phyloP scores from a whole-genome alignment of 2,797 vertebrate genomes.

The Alectoris magna region DNA sequence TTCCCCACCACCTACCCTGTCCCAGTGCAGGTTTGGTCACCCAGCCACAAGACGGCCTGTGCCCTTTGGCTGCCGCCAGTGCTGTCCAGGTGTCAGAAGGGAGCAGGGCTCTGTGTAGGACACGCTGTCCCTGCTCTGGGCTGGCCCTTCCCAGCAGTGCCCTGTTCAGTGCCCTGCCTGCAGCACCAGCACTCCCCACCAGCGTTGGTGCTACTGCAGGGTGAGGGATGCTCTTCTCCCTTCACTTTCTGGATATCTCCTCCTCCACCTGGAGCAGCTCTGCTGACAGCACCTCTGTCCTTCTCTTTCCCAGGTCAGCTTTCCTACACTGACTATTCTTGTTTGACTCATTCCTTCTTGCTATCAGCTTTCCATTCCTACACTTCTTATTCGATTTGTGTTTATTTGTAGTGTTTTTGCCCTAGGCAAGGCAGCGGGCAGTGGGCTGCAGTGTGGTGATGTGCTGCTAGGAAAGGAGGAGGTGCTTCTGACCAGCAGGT shows the following conservation, averaged over 20 bases:
- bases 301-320: background rate
- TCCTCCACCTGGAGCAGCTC: background rate
- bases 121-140: background rate
- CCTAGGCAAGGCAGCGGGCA: background rate
- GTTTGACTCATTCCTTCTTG: background rate
- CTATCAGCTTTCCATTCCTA: background rate
- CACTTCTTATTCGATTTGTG: background rate
- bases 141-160: background rate
- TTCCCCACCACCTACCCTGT: background rate
- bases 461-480: background rate
- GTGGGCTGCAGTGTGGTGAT: background rate
- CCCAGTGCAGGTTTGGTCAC: background rate
- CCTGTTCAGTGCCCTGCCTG: background rate
- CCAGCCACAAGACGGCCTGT: fast-evolving
- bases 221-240: background rate
- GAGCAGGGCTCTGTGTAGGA: background rate
- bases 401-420: background rate
- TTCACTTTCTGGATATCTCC: background rate
- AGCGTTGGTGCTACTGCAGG: background rate
- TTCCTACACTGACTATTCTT: background rate
- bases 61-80: background rate
- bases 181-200: background rate
- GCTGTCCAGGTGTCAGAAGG: too few relatives aligned
- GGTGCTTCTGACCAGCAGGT: background rate
- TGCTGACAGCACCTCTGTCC: background rate